phyloP scores from a whole-genome alignment of 2,888 invertebrate genomes.

The Caenorhabditis japonica region DNA sequence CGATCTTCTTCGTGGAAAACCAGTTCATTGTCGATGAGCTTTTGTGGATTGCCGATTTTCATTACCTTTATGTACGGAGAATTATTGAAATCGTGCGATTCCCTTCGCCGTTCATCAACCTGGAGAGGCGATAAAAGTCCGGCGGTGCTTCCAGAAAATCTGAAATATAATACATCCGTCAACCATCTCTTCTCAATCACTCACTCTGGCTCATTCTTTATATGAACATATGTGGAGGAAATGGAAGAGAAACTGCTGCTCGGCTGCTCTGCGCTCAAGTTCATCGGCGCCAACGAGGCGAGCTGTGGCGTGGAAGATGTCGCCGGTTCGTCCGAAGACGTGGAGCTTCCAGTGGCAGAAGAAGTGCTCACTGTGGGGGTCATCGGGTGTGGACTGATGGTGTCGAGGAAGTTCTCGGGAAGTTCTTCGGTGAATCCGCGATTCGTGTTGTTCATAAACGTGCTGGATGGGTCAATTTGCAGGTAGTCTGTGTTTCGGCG shows the following conservation, averaged over 20 bases:
- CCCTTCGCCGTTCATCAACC: constrained; percentile 52
- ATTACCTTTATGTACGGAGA: constrained; percentile 62
- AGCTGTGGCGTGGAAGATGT: constrained; percentile 61
- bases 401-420: constrained; percentile 76
- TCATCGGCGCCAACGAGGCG: constrained; percentile 70
- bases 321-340: constrained; percentile 17
- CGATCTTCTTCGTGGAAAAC: no score
- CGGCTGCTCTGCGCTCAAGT: constrained; percentile 54
- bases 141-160: constrained; percentile 62
- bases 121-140: constrained; percentile 72
- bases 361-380: constrained; percentile 32
- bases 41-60: no score
- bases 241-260: constrained; percentile 25
- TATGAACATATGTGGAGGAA: constrained; percentile 22
- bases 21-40: no score
- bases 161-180: background rate
- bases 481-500: constrained; percentile 61
- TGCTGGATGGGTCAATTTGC: constrained; percentile 71
- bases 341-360: constrained; percentile 3
- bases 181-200: background rate
- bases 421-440: constrained; percentile 70
- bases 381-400: constrained; percentile 72
- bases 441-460: constrained; percentile 55
- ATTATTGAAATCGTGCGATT: constrained; percentile 29
- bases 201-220: constrained; percentile 39